These are phyloP conservation scores for Opisthocomus hoazin DNA, from an alignment of 2,113 vertebrate species.

Conservation along the genomic window DNA sequence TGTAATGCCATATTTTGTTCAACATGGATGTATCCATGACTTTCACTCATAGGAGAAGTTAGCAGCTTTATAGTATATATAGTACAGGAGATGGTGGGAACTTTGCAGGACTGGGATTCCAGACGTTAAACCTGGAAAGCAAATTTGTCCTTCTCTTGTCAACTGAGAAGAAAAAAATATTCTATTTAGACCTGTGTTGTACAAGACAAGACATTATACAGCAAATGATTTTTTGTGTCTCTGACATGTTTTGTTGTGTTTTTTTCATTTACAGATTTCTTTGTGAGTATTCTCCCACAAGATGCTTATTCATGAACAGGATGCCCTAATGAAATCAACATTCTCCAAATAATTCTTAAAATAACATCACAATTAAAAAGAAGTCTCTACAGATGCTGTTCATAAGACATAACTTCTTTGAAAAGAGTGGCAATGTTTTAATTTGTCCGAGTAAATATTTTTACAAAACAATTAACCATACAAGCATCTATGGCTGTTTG, in stretches of 20 bases:
- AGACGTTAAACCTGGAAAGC: neutral
- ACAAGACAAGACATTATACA: neutral
- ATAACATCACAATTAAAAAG: neutral
- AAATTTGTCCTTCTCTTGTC: neutral
- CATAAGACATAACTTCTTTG: neutral
- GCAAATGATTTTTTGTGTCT: neutral
- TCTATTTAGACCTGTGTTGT: neutral
- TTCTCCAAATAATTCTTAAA: neutral
- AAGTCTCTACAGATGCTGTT: neutral
- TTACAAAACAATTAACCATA: slow-evolving; percentile 21
- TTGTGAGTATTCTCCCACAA: neutral
- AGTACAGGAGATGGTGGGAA: accelerated
- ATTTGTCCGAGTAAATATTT: neutral
- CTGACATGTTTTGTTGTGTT: neutral
- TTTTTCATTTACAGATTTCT: neutral
- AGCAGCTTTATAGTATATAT: neutral
- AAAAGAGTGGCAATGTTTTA: neutral
- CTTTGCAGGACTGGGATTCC: neutral
- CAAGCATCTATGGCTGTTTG: neutral
- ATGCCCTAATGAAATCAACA: neutral
- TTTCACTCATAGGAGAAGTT: neutral
- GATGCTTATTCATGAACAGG: neutral
- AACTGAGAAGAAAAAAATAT: neutral
- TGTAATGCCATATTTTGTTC: neutral
- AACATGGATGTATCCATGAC: accelerated